phyloP scores from a whole-genome alignment of 2,888 invertebrate genomes.

The Harmothoe impar region DNA sequence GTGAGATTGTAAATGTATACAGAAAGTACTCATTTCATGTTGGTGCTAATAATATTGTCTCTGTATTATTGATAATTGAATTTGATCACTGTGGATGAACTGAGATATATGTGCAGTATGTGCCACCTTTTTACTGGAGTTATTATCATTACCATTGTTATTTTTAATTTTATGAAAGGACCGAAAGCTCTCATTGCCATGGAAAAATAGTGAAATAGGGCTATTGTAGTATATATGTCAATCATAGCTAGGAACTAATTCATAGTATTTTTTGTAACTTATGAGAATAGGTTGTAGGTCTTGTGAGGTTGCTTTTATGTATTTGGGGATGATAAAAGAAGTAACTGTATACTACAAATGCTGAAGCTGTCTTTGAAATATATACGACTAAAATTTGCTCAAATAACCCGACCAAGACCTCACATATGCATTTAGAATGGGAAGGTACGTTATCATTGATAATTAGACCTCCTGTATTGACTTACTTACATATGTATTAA shows the following conservation, averaged over 20 bases:
- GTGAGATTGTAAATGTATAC: not conserved
- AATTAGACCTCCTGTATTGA: too few relatives aligned
- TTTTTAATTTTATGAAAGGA: not conserved
- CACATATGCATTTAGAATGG: too few relatives aligned
- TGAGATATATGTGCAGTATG: not conserved
- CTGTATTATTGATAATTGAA: not conserved
- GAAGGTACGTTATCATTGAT: too few relatives aligned
- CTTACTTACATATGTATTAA: too few relatives aligned
- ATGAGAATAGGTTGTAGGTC: too few relatives aligned
- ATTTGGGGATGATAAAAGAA: too few relatives aligned
- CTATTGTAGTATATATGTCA: not conserved
- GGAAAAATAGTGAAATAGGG: not conserved
- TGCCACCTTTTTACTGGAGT: not conserved
- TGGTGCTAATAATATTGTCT: constrained; percentile 33
- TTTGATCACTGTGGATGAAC: not conserved
- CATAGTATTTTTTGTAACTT: not conserved
- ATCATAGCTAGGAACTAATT: not conserved
- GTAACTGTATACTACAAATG: too few relatives aligned
- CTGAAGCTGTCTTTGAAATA: too few relatives aligned
- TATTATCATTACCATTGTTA: constrained; percentile 13
- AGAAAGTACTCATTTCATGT: constrained; percentile 6
- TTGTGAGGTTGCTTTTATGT: too few relatives aligned
- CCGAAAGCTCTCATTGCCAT: not conserved
- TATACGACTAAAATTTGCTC: too few relatives aligned
- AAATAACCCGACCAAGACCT: too few relatives aligned